phyloP scores from a whole-genome alignment of 2,888 invertebrate genomes.

The Epiblema foenella region DNA sequence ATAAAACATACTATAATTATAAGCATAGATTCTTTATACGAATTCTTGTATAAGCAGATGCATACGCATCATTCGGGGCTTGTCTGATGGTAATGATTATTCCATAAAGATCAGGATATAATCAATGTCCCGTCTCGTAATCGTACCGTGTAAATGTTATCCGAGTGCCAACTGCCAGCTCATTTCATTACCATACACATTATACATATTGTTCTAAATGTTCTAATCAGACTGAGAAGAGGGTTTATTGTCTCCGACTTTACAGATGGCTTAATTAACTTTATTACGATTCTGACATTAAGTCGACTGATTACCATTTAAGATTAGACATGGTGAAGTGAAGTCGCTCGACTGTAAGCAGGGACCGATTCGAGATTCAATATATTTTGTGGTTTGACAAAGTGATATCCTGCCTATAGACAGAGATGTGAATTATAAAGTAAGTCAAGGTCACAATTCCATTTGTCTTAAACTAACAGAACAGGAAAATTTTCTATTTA shows the following conservation, averaged over 20 bases:
- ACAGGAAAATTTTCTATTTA: no score
- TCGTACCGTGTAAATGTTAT: slow-evolving; percentile 12
- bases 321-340: slow-evolving; percentile 7
- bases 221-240: slow-evolving; percentile 25
- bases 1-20: no score
- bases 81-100: no score
- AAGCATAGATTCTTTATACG: no score
- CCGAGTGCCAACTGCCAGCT: slow-evolving; percentile 23
- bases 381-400: neutral
- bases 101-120: no score
- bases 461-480: no score
- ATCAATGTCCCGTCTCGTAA: neutral
- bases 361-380: neutral
- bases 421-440: no score
- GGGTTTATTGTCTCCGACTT: slow-evolving; percentile 21
- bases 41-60: no score
- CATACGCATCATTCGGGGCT: no score
- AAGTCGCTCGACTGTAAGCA: neutral
- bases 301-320: slow-evolving; percentile 23
- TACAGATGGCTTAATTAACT: slow-evolving; percentile 27
- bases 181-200: slow-evolving; percentile 31
- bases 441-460: no score
- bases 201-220: slow-evolving; percentile 35
- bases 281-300: neutral
- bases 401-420: neutral